phyloP scores from a whole-genome alignment of 2,888 invertebrate species.

The Norana najaformis region DNA sequence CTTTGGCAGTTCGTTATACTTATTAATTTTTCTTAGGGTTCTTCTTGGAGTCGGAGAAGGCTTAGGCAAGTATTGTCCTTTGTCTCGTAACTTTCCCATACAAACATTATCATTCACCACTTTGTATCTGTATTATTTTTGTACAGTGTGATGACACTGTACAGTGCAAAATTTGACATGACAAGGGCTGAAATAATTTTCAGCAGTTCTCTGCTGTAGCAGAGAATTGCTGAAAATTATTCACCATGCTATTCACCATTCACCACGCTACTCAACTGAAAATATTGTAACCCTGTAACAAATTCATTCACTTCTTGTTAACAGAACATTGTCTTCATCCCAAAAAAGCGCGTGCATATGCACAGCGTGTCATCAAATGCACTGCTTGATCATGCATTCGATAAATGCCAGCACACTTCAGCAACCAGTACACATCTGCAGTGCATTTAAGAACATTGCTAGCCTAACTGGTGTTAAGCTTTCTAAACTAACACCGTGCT shows the following conservation, averaged over 20 bases:
- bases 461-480: no score
- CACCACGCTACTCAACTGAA: background rate
- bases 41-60: conserved; percentile 76
- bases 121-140: background rate
- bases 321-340: background rate
- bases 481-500: no score
- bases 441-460: no score
- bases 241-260: no score
- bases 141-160: background rate
- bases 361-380: background rate
- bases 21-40: conserved; percentile 71
- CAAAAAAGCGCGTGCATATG: background rate
- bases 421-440: no score
- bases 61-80: conserved; percentile 66
- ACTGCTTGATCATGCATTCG: background rate
- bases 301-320: background rate
- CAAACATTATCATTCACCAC: background rate
- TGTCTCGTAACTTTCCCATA: background rate
- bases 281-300: background rate
- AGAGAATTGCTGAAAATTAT: no score
- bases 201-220: background rate
- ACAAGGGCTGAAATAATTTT: background rate
- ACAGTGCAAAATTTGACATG: background rate
- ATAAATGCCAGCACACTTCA: background rate
- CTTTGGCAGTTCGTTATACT: conserved; percentile 69